A percentile compares a stretch with the other conserved stretches of the same genome.
phyloP scores from a whole-genome alignment of 2,888 invertebrate species.

The Podabrus alpinus region DNA sequence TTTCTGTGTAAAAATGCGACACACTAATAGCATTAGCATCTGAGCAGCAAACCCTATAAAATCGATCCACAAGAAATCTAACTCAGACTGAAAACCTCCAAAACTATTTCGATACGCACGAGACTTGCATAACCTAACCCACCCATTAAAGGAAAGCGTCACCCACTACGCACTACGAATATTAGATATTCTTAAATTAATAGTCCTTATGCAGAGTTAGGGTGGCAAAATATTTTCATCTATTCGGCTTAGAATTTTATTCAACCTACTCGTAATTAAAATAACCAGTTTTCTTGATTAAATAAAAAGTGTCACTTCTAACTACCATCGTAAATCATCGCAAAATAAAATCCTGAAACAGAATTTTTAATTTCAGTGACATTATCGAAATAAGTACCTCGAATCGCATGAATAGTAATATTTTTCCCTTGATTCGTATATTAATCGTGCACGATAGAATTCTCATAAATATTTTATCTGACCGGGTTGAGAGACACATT shows the following conservation, averaged over 20 bases:
- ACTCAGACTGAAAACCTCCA: constrained; percentile 44
- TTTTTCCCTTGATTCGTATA: constrained; percentile 16
- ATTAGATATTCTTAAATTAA: constrained; percentile 1
- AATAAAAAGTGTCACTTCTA: background rate
- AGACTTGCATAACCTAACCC: constrained; percentile 34
- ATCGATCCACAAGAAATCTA: constrained; percentile 45
- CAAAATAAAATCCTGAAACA: background rate
- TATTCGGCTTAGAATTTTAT: background rate
- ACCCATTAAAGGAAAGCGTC: constrained; percentile 31
- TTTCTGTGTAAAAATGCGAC: constrained; percentile 39
- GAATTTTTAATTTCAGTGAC: background rate
- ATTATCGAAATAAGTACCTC: constrained; percentile 1
- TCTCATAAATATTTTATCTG: constrained; percentile 31
- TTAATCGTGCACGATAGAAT: constrained; percentile 12
- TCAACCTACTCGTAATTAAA: background rate
- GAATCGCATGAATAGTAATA: constrained; percentile 20
- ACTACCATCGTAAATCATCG: background rate
- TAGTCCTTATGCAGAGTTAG: background rate
- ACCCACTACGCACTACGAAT: constrained; percentile 22
- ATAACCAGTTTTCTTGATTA: background rate
- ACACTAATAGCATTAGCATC: constrained; percentile 46
- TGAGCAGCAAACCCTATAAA: constrained; percentile 40
- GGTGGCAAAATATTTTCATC: background rate
- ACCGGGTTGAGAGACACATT: constrained; percentile 24
- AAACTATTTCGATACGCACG: constrained; percentile 35